Percentiles rank a stretch among this genome's conserved stretches.
phyloP scores from a whole-genome alignment of 2,113 vertebrate species.

The Nycticebus coucang region DNA sequence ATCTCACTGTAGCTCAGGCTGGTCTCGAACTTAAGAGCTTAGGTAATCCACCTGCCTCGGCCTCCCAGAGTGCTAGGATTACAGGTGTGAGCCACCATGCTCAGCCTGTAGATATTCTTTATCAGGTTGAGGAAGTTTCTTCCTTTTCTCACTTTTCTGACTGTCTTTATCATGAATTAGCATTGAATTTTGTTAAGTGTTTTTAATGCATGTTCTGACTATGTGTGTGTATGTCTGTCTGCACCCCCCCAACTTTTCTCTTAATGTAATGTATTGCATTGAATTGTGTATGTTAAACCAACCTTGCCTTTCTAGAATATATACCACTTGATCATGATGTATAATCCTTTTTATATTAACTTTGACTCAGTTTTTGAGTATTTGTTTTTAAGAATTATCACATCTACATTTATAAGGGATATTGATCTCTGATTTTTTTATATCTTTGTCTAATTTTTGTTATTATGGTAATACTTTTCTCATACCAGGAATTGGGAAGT shows the following conservation, averaged over 20 bases:
- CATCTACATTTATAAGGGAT: background rate
- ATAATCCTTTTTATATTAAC: background rate
- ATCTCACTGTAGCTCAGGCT: too few relatives aligned
- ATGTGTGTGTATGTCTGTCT: background rate
- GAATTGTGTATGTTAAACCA: background rate
- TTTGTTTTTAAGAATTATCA: background rate
- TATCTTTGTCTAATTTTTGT: background rate
- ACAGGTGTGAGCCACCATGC: background rate
- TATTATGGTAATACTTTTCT: background rate
- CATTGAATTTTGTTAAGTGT: background rate
- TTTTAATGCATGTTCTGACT: background rate
- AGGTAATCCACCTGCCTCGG: too few relatives aligned
- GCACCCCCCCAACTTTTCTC: background rate
- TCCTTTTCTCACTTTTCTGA: background rate
- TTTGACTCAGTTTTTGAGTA: background rate
- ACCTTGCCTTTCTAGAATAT: background rate
- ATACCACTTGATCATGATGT: background rate
- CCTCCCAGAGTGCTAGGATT: too few relatives aligned
- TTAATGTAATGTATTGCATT: background rate
- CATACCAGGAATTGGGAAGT: background rate
- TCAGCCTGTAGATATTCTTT: background rate
- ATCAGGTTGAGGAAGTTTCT: background rate
- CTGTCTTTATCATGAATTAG: background rate
- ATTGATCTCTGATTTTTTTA: background rate
- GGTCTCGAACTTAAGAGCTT: too few relatives aligned